Base-by-base conservation (phyloP, 2,797 vertebrate species). In the Sebastes oblongus region DNA sequence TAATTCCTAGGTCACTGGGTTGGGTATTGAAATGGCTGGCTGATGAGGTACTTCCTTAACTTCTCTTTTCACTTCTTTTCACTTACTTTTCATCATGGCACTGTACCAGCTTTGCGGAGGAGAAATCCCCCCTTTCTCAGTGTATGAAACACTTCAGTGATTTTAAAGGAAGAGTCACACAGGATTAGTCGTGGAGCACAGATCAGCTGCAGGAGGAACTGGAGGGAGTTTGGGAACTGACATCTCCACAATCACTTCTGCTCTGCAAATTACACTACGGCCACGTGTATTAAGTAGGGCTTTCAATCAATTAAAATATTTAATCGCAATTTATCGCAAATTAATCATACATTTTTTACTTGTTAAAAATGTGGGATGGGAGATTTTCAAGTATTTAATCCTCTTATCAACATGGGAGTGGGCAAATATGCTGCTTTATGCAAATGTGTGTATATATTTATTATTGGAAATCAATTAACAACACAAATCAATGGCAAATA, bases 91-190 rank as follows among this genome's bases (percentile, higher is more conserved):
- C 27, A 46, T 22, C 8, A n/a, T 34, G 32, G 29, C 52, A 3
- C 8, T 36, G 42, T 64, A 66, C n/a, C 66, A 27, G 29, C 10
- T 81, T 22, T 64, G 30, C 75, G 16, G 5, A 16, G 9, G 18
- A 70, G 29, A 20, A 70, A 60, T 29, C 56, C 22, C 54, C 54
- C 27, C 13, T 64, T 22, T 55, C 18, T 8, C 30, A 60, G 30
- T 65, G 36, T 32, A 11, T 76, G 59, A 70, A 71, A 50, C 62
- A 56, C 71, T 81, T 55, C 55, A 71, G 14, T 71, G 72, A 58
- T 61, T 84, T 73, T 34, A 56, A 76, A 58, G 20, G 13, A 54
- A 59, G 50, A 81, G 46, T 10, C 60, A 59, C 68, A 70, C 2
- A 58, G 62, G 64, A 67, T 68, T 71, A 75, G 66, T 60, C 5